These are phyloP conservation scores for Phaedon cochleariae DNA, from an alignment of 2,888 invertebrate genomes.

Conservation along the genomic window DNA sequence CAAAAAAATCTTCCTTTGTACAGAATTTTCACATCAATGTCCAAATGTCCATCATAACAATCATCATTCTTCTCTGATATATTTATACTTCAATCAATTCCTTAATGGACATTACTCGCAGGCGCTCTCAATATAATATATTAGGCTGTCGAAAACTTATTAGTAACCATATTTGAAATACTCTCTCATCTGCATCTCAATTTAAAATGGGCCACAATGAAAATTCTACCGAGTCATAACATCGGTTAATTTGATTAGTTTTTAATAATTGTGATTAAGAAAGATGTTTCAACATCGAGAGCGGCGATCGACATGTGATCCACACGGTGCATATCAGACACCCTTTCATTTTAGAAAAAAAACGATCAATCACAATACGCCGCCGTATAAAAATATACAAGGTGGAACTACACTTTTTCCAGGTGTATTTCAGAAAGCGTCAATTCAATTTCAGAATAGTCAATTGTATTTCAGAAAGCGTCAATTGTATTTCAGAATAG, in stretches of 20 bases:
- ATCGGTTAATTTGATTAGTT: conserved; percentile 38
- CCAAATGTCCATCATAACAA: not conserved
- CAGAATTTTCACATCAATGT: not conserved
- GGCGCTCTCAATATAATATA: conserved; percentile 10
- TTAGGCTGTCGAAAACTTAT: conserved; percentile 19
- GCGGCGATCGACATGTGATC: conserved; percentile 3
- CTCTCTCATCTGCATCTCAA: conserved; percentile 3
- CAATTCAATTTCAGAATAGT: no score
- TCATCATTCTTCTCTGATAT: conserved; percentile 7
- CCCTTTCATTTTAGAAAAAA: not conserved
- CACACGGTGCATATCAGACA: not conserved
- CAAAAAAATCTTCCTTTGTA: conserved; percentile 1
- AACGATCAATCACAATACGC: no score
- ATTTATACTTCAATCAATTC: conserved; percentile 3
- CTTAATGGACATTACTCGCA: conserved; percentile 9
- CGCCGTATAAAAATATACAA: no score
- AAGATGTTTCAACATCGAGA: conserved; percentile 32
- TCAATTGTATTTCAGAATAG: no score
- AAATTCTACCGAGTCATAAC: conserved; percentile 38
- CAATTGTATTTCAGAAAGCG: no score
- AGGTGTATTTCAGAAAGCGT: no score
- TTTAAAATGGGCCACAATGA: conserved; percentile 19
- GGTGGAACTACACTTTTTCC: no score
- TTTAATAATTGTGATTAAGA: conserved; percentile 38
- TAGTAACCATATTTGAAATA: conserved; percentile 12